Percentiles rank a stretch among this genome's conserved stretches.
Evolutionary conservation across 2,113 vertebrate species (phyloP).

Genomic region (Eptatretus burgeri): DNA sequence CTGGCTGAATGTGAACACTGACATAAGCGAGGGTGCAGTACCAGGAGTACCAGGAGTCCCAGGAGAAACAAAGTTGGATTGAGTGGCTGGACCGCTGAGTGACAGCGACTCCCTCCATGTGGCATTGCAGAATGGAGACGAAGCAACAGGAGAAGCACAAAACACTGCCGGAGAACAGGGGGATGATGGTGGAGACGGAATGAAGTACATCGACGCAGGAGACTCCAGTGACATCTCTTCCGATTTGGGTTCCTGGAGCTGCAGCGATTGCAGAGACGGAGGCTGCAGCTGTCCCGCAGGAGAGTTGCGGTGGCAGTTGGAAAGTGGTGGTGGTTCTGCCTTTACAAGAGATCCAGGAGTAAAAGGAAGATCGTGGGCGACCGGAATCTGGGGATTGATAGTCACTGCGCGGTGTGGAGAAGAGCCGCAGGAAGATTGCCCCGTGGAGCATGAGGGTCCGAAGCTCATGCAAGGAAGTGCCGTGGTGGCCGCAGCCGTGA

Average conservation of each 20-base stretch:
- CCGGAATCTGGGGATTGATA: neutral
- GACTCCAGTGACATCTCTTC: constrained; percentile 5
- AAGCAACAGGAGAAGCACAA: neutral
- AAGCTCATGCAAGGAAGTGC: neutral
- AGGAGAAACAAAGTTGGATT: neutral
- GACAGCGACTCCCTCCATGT: neutral
- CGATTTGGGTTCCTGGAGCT: neutral
- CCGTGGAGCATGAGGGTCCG: constrained; percentile 1
- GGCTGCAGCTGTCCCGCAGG: neutral
- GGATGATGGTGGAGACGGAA: neutral
- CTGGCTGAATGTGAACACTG: constrained; percentile 61
- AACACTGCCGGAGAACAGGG: neutral
- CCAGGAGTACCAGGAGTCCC: neutral
- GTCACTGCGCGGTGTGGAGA: neutral
- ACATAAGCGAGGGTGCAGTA: constrained; percentile 26
- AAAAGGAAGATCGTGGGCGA: neutral
- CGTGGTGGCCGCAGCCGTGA: neutral
- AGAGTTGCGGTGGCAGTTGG: constrained; percentile 1
- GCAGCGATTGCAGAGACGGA: neutral
- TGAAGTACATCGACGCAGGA: neutral
- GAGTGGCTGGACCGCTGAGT: neutral
- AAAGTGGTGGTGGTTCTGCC: constrained; percentile 1
- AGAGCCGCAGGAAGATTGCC: neutral
- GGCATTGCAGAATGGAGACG: neutral
- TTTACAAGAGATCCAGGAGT: neutral